These are phyloP conservation scores for Smutsia temminckii DNA, from an alignment of 2,797 vertebrate species.

Conservation along the genomic window DNA sequence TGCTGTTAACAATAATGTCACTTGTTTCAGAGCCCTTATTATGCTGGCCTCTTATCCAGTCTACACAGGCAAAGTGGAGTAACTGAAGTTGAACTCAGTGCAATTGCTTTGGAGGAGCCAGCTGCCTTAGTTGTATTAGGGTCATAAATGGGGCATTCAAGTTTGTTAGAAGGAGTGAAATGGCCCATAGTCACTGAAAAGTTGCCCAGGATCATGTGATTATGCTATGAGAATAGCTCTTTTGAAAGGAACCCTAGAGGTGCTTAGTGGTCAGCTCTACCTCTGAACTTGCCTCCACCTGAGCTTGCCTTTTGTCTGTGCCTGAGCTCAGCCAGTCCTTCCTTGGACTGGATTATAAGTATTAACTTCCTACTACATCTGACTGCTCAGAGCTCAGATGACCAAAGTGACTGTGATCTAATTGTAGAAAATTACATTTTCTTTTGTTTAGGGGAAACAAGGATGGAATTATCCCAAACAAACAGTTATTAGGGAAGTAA, in stretches of 20 bases:
- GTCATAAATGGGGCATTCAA: background rate
- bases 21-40: background rate
- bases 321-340: background rate
- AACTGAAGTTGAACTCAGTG: background rate
- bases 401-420: background rate
- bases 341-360: background rate
- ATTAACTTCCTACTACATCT: background rate
- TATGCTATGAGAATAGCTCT: background rate
- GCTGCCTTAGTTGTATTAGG: background rate
- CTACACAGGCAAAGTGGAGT: background rate
- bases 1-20: background rate
- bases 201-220: background rate
- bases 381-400: conserved; percentile 22
- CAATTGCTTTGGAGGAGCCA: background rate
- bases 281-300: background rate
- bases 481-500: conserved; percentile 2
- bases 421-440: conserved; percentile 39
- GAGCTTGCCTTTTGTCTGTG: background rate
- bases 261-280: background rate
- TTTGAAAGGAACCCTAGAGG: background rate
- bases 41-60: background rate
- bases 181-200: background rate
- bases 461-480: conserved; percentile 4
- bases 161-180: background rate
- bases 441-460: conserved; percentile 14